Percentiles rank a stretch among this genome's conserved stretches.
phyloP scores from a whole-genome alignment of 2,113 vertebrate genomes.

The Sphaerodactylus townsendi region DNA sequence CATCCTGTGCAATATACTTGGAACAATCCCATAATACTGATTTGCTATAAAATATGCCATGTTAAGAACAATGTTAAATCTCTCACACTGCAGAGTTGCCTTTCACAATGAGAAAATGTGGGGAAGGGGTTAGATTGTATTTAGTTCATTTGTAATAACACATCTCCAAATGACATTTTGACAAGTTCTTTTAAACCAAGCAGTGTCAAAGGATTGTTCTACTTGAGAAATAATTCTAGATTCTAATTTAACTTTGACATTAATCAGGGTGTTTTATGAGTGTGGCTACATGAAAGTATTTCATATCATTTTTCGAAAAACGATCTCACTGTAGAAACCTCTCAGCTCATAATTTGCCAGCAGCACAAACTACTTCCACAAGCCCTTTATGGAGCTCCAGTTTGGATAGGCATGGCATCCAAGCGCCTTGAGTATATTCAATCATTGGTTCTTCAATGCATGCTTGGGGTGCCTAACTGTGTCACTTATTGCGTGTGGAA shows the following conservation, averaged over 20 bases:
- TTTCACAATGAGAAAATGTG: neutral
- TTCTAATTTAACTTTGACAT: conserved; percentile 41
- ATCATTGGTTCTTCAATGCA: no score
- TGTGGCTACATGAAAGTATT: conserved; percentile 41
- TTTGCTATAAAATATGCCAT: neutral
- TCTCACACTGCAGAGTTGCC: conserved; percentile 15
- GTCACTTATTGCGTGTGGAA: no score
- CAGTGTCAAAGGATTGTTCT: conserved; percentile 45
- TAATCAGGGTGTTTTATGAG: neutral
- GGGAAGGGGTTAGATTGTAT: neutral
- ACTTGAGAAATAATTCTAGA: conserved; percentile 15
- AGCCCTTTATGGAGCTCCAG: no score
- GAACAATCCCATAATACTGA: neutral
- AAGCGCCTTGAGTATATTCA: no score
- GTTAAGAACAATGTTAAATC: neutral
- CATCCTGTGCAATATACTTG: neutral
- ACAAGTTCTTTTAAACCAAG: conserved; percentile 11
- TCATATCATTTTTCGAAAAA: conserved; percentile 57
- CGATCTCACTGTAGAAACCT: conserved; percentile 47
- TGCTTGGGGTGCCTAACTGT: no score
- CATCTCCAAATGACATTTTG: conserved; percentile 25
- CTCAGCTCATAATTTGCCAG: conserved; percentile 44
- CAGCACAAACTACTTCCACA: no score
- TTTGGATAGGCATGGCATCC: no score
- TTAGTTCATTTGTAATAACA: conserved; percentile 31